Evolutionary conservation across 1,140 invertebrate genomes (phyloP).

Genomic region (Antheraea pernyi): DNA sequence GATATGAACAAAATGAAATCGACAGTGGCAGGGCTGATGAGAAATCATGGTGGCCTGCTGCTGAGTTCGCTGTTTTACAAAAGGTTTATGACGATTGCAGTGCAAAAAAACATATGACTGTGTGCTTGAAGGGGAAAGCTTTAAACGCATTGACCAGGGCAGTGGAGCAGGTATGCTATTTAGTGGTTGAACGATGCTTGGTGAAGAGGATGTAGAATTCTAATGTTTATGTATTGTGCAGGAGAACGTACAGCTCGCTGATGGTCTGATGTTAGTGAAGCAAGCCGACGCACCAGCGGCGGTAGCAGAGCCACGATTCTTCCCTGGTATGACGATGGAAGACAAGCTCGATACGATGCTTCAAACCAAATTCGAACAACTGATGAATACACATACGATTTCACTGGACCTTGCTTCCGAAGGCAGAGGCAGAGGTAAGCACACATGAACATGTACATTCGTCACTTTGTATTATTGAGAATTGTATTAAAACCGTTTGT

Average conservation of each 20-base stretch:
- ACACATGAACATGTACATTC: neutral
- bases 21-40: conserved; percentile 75
- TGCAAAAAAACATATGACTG: conserved; percentile 79
- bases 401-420: conserved; percentile 73
- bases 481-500: neutral
- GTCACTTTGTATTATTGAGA: neutral
- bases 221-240: conserved; percentile 56
- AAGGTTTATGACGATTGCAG: conserved; percentile 82
- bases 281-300: conserved; percentile 73
- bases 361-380: conserved; percentile 71
- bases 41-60: conserved; percentile 73
- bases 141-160: conserved; percentile 78
- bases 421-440: conserved; percentile 74
- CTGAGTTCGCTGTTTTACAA: conserved; percentile 77
- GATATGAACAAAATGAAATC: conserved; percentile 63
- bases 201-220: conserved; percentile 28
- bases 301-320: conserved; percentile 69
- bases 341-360: conserved; percentile 73
- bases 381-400: conserved; percentile 71
- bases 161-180: conserved; percentile 70
- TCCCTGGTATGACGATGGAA: conserved; percentile 72
- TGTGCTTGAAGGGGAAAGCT: conserved; percentile 81
- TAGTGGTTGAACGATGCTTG: conserved; percentile 18
- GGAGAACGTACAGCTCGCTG: conserved; percentile 80
- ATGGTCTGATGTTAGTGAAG: conserved; percentile 80